phyloP scores from a whole-genome alignment of 2,888 invertebrate genomes.

The Dioctria rufipes region DNA sequence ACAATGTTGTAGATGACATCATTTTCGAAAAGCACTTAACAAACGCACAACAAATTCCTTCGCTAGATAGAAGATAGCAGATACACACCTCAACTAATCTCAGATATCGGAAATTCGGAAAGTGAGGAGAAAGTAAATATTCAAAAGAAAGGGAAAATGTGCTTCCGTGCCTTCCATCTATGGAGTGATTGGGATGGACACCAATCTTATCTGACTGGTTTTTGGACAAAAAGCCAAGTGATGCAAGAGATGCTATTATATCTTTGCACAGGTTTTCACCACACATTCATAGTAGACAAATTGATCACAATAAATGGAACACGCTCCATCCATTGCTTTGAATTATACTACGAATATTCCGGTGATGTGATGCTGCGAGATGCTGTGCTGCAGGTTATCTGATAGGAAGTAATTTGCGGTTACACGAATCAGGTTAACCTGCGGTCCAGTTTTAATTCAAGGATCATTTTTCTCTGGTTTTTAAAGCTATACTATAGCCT shows the following conservation, averaged over 20 bases:
- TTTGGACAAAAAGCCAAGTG: background rate
- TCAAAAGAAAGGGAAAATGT: background rate
- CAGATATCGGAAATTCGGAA: background rate
- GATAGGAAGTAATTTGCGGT: conserved; percentile 48
- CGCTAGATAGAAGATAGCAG: background rate
- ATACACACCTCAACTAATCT: too few species aligned
- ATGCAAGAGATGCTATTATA: background rate
- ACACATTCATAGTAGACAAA: background rate
- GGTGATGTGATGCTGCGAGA: background rate
- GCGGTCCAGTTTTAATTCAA: conserved; percentile 31
- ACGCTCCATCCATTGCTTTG: conserved; percentile 19
- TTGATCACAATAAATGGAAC: background rate
- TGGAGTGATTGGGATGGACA: background rate
- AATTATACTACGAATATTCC: conserved; percentile 5
- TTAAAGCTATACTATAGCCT: background rate
- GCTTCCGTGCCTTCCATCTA: background rate
- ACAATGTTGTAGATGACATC: conserved; percentile 10
- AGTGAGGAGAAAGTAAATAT: conserved; percentile 31
- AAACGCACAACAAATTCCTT: background rate
- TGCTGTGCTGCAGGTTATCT: conserved; percentile 26
- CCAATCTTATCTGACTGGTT: background rate
- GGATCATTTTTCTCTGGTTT: conserved; percentile 45
- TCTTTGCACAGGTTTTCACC: conserved; percentile 19
- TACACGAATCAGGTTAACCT: conserved; percentile 19
- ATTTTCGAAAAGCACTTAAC: background rate